phyloP scores from a whole-genome alignment of 2,888 invertebrate genomes.

The Drosophila peninsularis region DNA sequence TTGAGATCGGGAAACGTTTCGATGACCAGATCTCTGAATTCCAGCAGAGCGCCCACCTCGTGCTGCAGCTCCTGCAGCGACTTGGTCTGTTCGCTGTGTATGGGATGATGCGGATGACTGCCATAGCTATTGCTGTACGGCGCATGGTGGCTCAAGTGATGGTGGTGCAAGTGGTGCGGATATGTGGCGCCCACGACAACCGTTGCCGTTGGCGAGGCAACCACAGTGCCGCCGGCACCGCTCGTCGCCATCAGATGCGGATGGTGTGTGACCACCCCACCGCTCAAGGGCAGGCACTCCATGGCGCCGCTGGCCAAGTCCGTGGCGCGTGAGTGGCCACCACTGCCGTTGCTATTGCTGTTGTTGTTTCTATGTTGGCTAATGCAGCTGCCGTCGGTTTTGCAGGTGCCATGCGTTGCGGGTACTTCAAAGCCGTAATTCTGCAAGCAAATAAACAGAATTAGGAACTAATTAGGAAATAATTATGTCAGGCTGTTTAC shows the following conservation, averaged over 20 bases:
- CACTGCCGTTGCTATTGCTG: constrained; percentile 37
- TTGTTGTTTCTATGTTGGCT: constrained; percentile 57
- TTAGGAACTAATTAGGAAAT: background rate
- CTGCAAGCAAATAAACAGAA: constrained; percentile 49
- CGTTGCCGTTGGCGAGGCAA: constrained; percentile 65
- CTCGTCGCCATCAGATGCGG: constrained; percentile 62
- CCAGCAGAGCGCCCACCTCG: constrained; percentile 95
- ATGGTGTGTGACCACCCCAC: constrained; percentile 77
- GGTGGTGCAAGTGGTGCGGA: constrained; percentile 81
- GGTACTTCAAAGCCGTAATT: constrained; percentile 77
- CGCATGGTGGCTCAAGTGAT: constrained; percentile 79
- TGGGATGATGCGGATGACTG: constrained; percentile 89
- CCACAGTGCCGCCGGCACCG: constrained; percentile 42
- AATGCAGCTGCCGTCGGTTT: constrained; percentile 60
- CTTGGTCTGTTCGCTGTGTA: constrained; percentile 94
- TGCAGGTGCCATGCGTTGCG: constrained; percentile 69
- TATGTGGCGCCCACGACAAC: constrained; percentile 80
- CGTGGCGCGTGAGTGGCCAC: constrained; percentile 52
- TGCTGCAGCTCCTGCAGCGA: constrained; percentile 96
- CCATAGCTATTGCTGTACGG: constrained; percentile 81
- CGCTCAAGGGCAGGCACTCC: constrained; percentile 92
- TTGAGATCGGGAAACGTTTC: constrained; percentile 96
- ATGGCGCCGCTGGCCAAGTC: constrained; percentile 85
- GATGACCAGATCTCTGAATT: constrained; percentile 97
- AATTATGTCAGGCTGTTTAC: background rate